A percentile compares a stretch with the other conserved stretches of the same genome.
phyloP scores from a whole-genome alignment of 1,140 invertebrate species.

The Euura saliciscinereae region DNA sequence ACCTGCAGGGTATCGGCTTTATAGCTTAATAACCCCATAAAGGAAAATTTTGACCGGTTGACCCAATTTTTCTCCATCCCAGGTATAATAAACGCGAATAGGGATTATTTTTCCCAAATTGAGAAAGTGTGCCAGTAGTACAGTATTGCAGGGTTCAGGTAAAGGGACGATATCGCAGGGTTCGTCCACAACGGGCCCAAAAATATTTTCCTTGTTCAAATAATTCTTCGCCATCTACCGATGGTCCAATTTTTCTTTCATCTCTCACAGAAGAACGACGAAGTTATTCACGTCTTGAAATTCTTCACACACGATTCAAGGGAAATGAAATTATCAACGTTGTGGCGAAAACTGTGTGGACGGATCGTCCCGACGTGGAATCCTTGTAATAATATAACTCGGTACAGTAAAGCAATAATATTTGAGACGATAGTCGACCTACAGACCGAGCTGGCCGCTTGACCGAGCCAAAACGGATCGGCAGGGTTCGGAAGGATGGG shows the following conservation, averaged over 20 bases:
- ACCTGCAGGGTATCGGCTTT: background rate
- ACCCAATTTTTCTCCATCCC: slow-evolving; percentile 35
- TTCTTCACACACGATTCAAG: no score
- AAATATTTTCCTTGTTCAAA: no score
- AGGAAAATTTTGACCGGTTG: slow-evolving; percentile 20
- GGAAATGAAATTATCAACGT: background rate
- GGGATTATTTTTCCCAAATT: background rate
- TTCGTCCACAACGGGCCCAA: background rate
- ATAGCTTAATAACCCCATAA: slow-evolving; percentile 30
- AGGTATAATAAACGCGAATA: background rate
- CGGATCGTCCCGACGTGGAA: background rate
- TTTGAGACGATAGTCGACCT: slow-evolving; percentile 11
- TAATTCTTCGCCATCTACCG: no score
- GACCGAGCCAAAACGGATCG: slow-evolving; percentile 1
- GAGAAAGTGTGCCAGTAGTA: background rate
- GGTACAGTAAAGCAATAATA: slow-evolving; percentile 16
- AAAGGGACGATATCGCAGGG: background rate
- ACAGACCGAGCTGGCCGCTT: background rate
- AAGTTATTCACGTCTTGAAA: no score
- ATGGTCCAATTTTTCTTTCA: no score
- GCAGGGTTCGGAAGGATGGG: slow-evolving; percentile 19
- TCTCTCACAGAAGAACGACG: no score
- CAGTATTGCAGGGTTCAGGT: background rate
- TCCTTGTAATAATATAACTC: slow-evolving; percentile 15
- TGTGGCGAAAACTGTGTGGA: slow-evolving; percentile 1